Conservation (phyloP, 2,797 vertebrate species). For the Hephaestus fuliginosus region DNA sequence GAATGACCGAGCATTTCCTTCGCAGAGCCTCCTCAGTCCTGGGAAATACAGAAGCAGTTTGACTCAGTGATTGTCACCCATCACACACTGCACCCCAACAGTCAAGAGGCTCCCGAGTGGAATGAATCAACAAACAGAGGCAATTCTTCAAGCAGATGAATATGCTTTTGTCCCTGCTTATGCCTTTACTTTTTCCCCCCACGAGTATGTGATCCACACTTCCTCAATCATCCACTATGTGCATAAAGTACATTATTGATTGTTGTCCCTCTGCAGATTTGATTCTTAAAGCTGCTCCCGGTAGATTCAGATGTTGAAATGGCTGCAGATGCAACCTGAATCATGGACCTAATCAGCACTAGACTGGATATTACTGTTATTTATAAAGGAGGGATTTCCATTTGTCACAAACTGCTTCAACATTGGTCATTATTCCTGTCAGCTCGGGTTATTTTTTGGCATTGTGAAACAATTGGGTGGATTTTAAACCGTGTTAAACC, state of each 20-base stretch:
- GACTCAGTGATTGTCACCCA: constrained; percentile 46
- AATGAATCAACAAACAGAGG: constrained; percentile 46
- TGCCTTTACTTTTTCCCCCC: neutral
- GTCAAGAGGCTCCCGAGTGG: constrained; percentile 44
- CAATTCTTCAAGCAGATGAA: constrained; percentile 48
- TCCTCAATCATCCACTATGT: constrained; percentile 38
- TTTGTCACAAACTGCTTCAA: neutral
- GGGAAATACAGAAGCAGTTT: constrained; percentile 28
- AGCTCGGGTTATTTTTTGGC: neutral
- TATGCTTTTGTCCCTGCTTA: constrained; percentile 18
- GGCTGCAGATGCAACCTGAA: constrained; percentile 16
- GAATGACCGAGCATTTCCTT: neutral
- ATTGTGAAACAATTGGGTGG: neutral
- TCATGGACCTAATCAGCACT: neutral
- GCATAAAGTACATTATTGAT: constrained; percentile 61
- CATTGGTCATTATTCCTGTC: neutral
- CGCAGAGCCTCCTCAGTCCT: neutral
- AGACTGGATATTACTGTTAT: neutral
- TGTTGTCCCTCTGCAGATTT: constrained; percentile 20
- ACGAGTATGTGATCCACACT: constrained; percentile 11
- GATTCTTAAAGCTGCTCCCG: constrained; percentile 21
- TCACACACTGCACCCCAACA: constrained; percentile 36
- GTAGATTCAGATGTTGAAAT: neutral
- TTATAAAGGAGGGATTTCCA: neutral
- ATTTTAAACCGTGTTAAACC: neutral